These are phyloP conservation scores for Anguilla megastoma DNA, from an alignment of 2,797 vertebrate species.

Conservation along the genomic window DNA sequence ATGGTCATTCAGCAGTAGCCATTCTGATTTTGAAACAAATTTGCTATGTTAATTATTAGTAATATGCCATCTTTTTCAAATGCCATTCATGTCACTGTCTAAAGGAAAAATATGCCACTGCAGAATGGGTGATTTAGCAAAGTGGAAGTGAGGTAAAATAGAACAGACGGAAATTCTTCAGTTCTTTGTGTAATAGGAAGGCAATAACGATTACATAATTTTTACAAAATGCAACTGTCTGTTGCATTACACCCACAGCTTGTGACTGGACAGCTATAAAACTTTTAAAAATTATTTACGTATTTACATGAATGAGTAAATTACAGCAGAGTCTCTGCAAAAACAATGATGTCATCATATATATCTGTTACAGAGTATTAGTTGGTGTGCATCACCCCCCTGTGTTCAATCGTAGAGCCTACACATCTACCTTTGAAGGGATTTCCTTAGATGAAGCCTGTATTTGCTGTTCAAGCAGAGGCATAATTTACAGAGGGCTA, in stretches of 20 bases:
- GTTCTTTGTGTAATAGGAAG: background rate
- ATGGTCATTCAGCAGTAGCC: background rate
- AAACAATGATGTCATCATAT: conserved; percentile 20
- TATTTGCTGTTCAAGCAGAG: background rate
- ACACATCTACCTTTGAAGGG: background rate
- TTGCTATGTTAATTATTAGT: background rate
- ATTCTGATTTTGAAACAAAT: background rate
- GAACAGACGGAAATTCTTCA: background rate
- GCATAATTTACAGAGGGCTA: background rate
- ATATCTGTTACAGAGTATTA: background rate
- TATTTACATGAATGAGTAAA: conserved; percentile 14
- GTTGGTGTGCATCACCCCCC: conserved; percentile 14
- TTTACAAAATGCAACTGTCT: background rate
- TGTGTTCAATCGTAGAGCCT: background rate
- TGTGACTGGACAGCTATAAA: background rate
- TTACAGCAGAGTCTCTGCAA: background rate
- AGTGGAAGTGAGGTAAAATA: background rate
- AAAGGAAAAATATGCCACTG: background rate
- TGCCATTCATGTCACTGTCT: background rate
- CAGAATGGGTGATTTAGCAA: background rate
- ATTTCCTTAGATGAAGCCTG: background rate
- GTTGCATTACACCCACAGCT: background rate
- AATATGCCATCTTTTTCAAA: background rate
- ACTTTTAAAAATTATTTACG: background rate
- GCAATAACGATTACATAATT: background rate